Evolutionary conservation across 2,888 invertebrate species (phyloP), one percentile per base, ranked within the genome.

Genomic region (Ophion ventricosus): DNA sequence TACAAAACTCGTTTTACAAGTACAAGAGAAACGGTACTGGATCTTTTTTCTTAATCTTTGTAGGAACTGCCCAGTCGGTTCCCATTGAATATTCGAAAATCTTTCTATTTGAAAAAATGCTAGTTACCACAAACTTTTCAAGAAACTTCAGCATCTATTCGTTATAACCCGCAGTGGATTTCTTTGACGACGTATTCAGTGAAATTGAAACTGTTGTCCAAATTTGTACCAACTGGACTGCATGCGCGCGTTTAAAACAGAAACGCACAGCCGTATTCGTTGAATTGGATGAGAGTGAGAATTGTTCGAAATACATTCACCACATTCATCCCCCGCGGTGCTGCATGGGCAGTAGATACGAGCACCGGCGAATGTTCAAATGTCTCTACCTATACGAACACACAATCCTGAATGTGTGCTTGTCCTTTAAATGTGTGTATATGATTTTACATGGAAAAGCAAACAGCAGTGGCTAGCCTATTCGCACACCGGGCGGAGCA

Each of bases 261-360:
- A 20, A 54, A 63, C 14, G 56, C 59, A 81, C 57, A 23, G 73
- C 70, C 35, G 64, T 70, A 26, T 59, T 61, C 59, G 63, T 59
- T 73, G 74, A 63, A 57, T 70, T 56, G 74, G 49, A 57, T 74
- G 66, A 78, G 70, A 75, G 70, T 70, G 56, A 81, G 70, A 78
- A 84, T 81, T 72, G 84, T 81, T 81, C 78, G 66, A 56, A 78
- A 78, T 75, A 70, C 84, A 81, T 84, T 81, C 84, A 75, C 79
- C 84, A 72, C 70, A 79, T 81, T 74, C 80, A 63, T 54, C 72
- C 43, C 74, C 56, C 80, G 40, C 77, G 49, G 43, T 73, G 56
- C 26, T 73, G 26, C 73, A 70, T 43, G 64, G 76, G 10, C 35
- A 35, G 35, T 43, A 43, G 49, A 40, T 76, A 43, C 63, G 43